phyloP scores from a whole-genome alignment of 2,888 invertebrate genomes.

The Epistrophe eligans region DNA sequence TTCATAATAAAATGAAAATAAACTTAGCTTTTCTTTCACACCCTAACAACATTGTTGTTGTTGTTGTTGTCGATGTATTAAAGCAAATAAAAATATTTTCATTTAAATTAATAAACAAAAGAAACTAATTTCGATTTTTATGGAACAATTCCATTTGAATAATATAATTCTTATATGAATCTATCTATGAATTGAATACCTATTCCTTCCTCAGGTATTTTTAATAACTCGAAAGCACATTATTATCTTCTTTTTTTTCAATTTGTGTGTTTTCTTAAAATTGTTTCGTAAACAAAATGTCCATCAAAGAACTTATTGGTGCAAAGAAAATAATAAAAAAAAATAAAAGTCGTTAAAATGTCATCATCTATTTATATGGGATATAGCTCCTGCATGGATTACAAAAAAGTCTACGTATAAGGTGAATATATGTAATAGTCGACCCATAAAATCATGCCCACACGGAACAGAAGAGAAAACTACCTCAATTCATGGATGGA shows the following conservation, averaged over 20 bases:
- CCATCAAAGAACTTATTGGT: slow-evolving; percentile 39
- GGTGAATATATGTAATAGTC: background rate
- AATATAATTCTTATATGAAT: slow-evolving; percentile 13
- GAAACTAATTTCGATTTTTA: background rate
- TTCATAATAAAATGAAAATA: background rate
- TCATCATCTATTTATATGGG: slow-evolving; percentile 44
- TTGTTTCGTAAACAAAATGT: slow-evolving; percentile 39
- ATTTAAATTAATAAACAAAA: slow-evolving; percentile 3
- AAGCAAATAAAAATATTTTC: slow-evolving; percentile 16
- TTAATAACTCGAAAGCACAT: slow-evolving; percentile 34
- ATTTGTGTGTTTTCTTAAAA: slow-evolving; percentile 26
- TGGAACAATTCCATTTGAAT: slow-evolving; percentile 32
- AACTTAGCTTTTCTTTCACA: slow-evolving; percentile 9
- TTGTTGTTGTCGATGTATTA: background rate
- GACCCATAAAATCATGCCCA: slow-evolving; percentile 19
- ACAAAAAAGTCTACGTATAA: slow-evolving; percentile 12
- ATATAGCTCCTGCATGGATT: slow-evolving; percentile 42
- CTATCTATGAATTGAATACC: background rate
- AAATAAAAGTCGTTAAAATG: slow-evolving; percentile 51
- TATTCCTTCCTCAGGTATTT: background rate
- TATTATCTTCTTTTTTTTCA: background rate
- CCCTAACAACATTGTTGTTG: background rate
- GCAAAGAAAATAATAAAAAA: slow-evolving; percentile 26
- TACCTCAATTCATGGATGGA: slow-evolving; percentile 11
- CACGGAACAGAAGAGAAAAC: slow-evolving; percentile 4